phyloP scores from a whole-genome alignment of 2,888 invertebrate species.

The Salpingus planirostris region DNA sequence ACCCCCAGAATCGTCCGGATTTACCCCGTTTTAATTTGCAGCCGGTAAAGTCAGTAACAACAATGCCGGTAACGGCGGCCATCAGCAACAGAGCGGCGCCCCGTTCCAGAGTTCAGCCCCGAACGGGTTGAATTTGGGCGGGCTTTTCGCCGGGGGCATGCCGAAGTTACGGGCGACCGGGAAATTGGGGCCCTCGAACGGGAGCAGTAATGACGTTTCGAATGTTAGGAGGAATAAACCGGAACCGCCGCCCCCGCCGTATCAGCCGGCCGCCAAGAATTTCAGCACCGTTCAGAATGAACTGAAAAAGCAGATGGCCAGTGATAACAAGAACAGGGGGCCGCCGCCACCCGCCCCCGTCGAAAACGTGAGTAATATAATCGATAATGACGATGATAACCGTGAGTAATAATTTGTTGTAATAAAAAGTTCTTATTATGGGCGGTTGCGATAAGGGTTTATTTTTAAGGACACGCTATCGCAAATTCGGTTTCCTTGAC shows the following conservation, averaged over 20 bases:
- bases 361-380: constrained; percentile 37
- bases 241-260: constrained; percentile 17
- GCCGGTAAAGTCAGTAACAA: constrained; percentile 52
- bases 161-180: constrained; percentile 71
- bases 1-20: no score
- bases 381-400: no score
- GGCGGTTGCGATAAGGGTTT: neutral
- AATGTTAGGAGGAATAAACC: constrained; percentile 11
- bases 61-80: no score
- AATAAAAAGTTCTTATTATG: neutral
- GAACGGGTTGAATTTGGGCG: constrained; percentile 50
- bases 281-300: constrained; percentile 35
- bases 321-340: constrained; percentile 51
- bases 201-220: neutral
- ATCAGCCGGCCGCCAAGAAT: no score
- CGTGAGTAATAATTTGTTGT: neutral
- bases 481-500: no score
- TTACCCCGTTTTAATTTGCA: constrained; percentile 35
- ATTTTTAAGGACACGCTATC: no score
- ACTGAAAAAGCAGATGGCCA: constrained; percentile 38
- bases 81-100: no score
- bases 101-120: no score
- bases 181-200: constrained; percentile 18
- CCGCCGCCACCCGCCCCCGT: constrained; percentile 72
- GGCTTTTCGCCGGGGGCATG: constrained; percentile 75